Evolutionary conservation across 2,888 invertebrate species (phyloP).

Genomic region (Leptopilina myrica): DNA sequence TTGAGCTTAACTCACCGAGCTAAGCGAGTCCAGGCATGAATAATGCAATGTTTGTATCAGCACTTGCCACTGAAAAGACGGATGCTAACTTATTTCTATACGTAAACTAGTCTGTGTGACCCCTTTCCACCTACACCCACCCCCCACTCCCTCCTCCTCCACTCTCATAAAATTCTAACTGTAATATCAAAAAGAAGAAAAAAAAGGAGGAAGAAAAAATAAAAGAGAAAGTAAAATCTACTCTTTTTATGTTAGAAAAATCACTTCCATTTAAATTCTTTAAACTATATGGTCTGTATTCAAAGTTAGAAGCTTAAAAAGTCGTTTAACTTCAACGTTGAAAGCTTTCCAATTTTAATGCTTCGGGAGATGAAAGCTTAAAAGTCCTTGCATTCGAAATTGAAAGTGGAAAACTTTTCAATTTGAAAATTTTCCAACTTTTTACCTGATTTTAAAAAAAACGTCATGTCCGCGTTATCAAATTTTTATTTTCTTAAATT

Average conservation of each 20-base stretch:
- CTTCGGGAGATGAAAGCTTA: constrained; percentile 15
- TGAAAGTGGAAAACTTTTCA: constrained; percentile 20
- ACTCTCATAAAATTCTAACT: background rate
- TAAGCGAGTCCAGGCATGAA: constrained; percentile 61
- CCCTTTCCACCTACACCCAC: background rate
- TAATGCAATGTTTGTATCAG: constrained; percentile 68
- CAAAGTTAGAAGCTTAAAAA: constrained; percentile 15
- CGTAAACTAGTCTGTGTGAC: background rate
- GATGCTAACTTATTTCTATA: constrained; percentile 45
- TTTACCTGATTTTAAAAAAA: background rate
- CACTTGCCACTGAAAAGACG: constrained; percentile 49
- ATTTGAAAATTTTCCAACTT: constrained; percentile 5
- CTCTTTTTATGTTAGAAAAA: constrained; percentile 7
- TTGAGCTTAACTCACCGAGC: constrained; percentile 56
- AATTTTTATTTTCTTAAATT: constrained; percentile 12
- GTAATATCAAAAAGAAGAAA: background rate
- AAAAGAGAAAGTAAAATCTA: background rate
- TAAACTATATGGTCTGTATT: constrained; percentile 11
- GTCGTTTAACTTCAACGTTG: constrained; percentile 14
- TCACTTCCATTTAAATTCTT: background rate
- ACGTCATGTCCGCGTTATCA: background rate
- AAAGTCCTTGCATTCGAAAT: constrained; percentile 14
- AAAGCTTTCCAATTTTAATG: constrained; percentile 15
- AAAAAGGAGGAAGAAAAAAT: background rate
- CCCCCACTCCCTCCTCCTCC: background rate